phyloP scores from a whole-genome alignment of 2,797 vertebrate genomes.

The Rhinoraja longicauda region DNA sequence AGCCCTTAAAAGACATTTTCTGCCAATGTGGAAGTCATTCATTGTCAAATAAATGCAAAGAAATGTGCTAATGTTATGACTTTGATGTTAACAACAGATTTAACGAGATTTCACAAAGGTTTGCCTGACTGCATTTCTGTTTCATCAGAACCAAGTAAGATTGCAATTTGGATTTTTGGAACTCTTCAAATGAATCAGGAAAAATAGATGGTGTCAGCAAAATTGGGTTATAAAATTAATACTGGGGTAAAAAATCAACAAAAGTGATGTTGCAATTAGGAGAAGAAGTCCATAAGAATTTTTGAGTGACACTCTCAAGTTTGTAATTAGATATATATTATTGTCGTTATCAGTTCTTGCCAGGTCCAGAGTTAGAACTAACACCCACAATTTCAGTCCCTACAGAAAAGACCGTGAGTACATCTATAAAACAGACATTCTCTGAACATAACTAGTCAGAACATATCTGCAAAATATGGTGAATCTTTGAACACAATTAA shows the following conservation, averaged over 20 bases:
- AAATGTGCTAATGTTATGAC: neutral
- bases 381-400: neutral
- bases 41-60: neutral
- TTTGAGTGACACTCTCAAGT: neutral
- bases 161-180: slow-evolving; percentile 26
- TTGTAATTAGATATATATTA: slow-evolving; percentile 2
- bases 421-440: slow-evolving; percentile 6
- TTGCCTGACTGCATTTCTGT: neutral
- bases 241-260: neutral
- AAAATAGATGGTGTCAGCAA: slow-evolving; percentile 8
- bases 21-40: slow-evolving; percentile 14
- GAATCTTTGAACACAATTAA: neutral
- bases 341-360: neutral
- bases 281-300: neutral
- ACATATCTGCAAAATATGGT: slow-evolving; percentile 1
- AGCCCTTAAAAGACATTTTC: slow-evolving; percentile 1
- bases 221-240: slow-evolving; percentile 8
- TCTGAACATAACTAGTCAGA: too few relatives aligned
- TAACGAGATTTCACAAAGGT: neutral
- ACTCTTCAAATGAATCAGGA: neutral
- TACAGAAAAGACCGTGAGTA: neutral
- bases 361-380: neutral
- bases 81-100: neutral
- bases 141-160: too few relatives aligned
- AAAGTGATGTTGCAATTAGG: neutral